Evolutionary conservation across 2,888 invertebrate species (phyloP).

Genomic region (Dichetophora obliterata): DNA sequence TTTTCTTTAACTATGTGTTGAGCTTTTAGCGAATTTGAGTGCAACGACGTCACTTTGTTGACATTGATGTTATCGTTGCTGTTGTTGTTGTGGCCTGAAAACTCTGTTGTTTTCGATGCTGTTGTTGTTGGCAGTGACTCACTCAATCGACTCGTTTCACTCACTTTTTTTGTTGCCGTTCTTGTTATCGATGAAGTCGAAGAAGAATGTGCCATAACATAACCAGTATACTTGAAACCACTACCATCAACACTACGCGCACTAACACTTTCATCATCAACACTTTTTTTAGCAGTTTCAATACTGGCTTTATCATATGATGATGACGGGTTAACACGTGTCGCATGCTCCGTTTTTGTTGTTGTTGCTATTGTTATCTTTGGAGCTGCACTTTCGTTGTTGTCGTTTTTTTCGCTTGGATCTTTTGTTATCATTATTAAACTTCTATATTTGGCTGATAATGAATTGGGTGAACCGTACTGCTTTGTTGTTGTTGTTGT

Average conservation of each 20-base stretch:
- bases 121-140: conserved; percentile 43
- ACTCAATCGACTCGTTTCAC: neutral
- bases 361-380: conserved; percentile 29
- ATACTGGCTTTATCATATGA: conserved; percentile 17
- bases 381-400: conserved; percentile 51
- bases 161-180: neutral
- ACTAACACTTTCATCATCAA: conserved; percentile 13
- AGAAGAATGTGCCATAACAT: neutral
- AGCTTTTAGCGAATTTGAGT: conserved; percentile 28
- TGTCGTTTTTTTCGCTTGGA: conserved; percentile 70
- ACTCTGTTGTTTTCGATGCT: neutral
- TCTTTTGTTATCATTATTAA: conserved; percentile 92
- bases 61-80: conserved; percentile 28
- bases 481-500: conserved; percentile 40
- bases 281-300: conserved; percentile 13
- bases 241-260: conserved; percentile 23
- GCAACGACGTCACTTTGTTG: conserved; percentile 40
- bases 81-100: neutral
- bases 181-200: neutral
- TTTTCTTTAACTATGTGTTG: conserved; percentile 57
- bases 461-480: conserved; percentile 71
- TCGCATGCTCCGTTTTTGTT: conserved; percentile 24
- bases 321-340: conserved; percentile 41
- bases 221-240: conserved; percentile 25
- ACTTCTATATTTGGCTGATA: conserved; percentile 83